Percentiles rank a stretch among this genome's conserved stretches.
These are phyloP conservation scores for Electrophaes corylata DNA, from an alignment of 2,888 invertebrate species.

Conservation along the genomic window DNA sequence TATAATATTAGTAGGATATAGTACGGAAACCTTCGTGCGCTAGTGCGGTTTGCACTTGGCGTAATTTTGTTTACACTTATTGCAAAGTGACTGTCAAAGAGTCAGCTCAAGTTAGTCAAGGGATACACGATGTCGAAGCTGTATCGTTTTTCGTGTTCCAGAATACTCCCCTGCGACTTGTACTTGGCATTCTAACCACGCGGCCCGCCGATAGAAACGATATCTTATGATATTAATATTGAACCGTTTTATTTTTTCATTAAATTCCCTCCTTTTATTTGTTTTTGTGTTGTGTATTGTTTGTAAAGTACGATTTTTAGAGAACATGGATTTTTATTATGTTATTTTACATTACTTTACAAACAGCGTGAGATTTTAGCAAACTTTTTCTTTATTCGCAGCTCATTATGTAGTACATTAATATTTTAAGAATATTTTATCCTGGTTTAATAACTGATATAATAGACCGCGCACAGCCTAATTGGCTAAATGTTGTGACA, in stretches of 20 bases:
- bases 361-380: too few species aligned
- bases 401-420: too few species aligned
- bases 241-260: slow-evolving; percentile 67
- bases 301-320: slow-evolving; percentile 27
- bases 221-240: slow-evolving; percentile 80
- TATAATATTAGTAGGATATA: too few species aligned
- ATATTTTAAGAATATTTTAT: too few species aligned
- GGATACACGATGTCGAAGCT: neutral
- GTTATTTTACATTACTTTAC: neutral
- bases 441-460: too few species aligned
- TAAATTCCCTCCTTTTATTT: slow-evolving; percentile 57
- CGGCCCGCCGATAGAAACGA: slow-evolving; percentile 70
- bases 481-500: too few species aligned
- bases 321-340: neutral
- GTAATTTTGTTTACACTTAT: too few species aligned
- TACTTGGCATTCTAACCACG: slow-evolving; percentile 62
- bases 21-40: too few species aligned
- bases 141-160: neutral
- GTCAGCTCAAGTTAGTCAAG: neutral
- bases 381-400: too few species aligned
- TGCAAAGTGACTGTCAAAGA: too few species aligned
- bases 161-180: slow-evolving; percentile 52
- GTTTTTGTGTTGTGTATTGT: slow-evolving; percentile 42
- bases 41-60: too few species aligned
- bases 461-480: too few species aligned